Base-by-base conservation (phyloP, 2,888 invertebrate species). In the Chrysolina oricalcia region DNA sequence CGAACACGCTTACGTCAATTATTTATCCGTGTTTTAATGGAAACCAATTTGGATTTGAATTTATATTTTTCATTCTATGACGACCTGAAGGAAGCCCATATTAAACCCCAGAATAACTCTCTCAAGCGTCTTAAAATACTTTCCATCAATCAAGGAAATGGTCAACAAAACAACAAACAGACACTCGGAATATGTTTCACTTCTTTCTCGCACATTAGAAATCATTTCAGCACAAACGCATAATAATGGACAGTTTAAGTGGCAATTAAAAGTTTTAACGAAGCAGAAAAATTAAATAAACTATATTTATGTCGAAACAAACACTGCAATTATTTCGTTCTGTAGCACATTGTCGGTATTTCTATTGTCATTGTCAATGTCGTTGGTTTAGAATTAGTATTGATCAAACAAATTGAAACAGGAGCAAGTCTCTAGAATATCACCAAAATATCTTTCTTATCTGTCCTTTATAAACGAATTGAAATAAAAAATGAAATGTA, bases 281-380 rank as follows among this genome's bases (percentile, higher is more conserved):
- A 53, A 53, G 19, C 53, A 21, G 21, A 53, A 21, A 53, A 53
- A 21, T 21, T 53, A 53, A 53, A 53, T 53, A 21, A 53, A 53
- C 53, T 53, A 21, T 53, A 53, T 6, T 53, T 53, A 53, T 21
- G 13, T 21, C 21, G 21, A 21, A 53, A 53, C 21, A 53, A 53
- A 35, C 19, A 13, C 4, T 10, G 21, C 53, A 53, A 53, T 21
- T 53, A 53, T 11, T 53, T 10, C 21, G 53, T 4, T 21, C 21
- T 13, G 21, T 53, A 43, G 43, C 15, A 43, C 2, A 43, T 43
- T 9, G 35, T 35, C 35, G 8, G 35, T 35, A 35, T 6, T 35
- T 35, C 35, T 6, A 3, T 35, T 35, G 35, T 35, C 6, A 35
- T 35, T 35, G 8, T 35, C 35, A 27, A 27, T 5, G 2, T 27